Evolutionary conservation across 2,888 invertebrate genomes (phyloP), one percentile per base, ranked within the genome.

Genomic region (Resseliella maxima): DNA sequence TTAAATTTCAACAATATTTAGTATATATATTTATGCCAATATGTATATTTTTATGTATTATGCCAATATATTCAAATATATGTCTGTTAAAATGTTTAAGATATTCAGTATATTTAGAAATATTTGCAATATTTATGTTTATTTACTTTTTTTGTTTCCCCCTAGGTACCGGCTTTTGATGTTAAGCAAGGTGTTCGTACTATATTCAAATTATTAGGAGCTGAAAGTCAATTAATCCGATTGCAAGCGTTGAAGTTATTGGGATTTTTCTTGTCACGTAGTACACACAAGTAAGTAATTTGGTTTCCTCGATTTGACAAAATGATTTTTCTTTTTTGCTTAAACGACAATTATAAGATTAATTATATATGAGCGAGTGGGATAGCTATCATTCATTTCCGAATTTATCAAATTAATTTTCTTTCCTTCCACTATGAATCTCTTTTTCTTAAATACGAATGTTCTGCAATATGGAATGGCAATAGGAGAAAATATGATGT

Each of bases 91-190:
- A n/a, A n/a, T n/a, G n/a, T n/a, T n/a, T n/a, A n/a, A n/a, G n/a
- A n/a, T n/a, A n/a, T n/a, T n/a, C n/a, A n/a, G n/a, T n/a, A n/a
- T n/a, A n/a, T n/a, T n/a, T n/a, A n/a, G n/a, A n/a, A n/a, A n/a
- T n/a, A n/a, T n/a, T n/a, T n/a, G n/a, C n/a, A n/a, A n/a, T n/a
- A n/a, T n/a, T n/a, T n/a, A n/a, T n/a, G n/a, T n/a, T n/a, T n/a
- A n/a, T n/a, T n/a, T n/a, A n/a, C n/a, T n/a, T n/a, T n/a, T n/a
- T n/a, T n/a, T n/a, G n/a, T n/a, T n/a, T n/a, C n/a, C n/a, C n/a
- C n/a, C n/a, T n/a, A n/a, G n/a, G n/a, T n/a, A n/a, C 99, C 99
- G 59, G 98, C 98, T 86, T 99, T 99, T 92, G 99, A 99, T 92
- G 95, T 96, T 87, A 99, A 99, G 93, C 96, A 97, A 89, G 99